These are phyloP conservation scores for Esox niger DNA, from an alignment of 2,113 vertebrate species.

Conservation along the genomic window DNA sequence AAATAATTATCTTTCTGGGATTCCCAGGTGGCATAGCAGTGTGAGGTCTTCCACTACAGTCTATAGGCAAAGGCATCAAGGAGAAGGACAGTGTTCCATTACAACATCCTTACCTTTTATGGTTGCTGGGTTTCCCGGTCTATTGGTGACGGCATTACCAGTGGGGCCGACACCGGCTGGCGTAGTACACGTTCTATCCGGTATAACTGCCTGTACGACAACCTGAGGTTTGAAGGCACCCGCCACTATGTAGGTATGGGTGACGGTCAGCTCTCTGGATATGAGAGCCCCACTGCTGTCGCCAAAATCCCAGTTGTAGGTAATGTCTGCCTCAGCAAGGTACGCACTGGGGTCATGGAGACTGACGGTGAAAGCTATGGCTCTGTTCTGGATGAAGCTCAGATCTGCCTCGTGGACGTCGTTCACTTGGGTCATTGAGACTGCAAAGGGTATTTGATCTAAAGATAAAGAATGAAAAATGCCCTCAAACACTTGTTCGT, in stretches of 20 bases:
- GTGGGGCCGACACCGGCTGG: constrained; percentile 32
- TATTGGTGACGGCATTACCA: constrained; percentile 1
- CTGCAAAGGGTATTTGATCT: constrained; percentile 93
- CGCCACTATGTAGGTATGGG: constrained; percentile 82
- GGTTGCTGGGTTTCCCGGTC: constrained; percentile 39
- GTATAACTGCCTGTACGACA: constrained; percentile 88
- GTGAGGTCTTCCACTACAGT: too few relatives aligned
- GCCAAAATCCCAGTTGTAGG: constrained; percentile 94
- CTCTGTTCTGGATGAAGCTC: constrained; percentile 82
- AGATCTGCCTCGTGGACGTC: constrained; percentile 62
- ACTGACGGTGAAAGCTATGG: constrained; percentile 81
- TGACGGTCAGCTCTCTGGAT: constrained; percentile 78
- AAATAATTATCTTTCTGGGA: background rate
- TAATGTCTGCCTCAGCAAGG: constrained; percentile 80
- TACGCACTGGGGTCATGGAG: constrained; percentile 90
- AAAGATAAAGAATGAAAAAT: constrained; percentile 10
- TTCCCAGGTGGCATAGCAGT: background rate
- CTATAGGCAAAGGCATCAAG: too few relatives aligned
- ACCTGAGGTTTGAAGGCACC: constrained; percentile 79
- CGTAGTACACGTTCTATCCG: constrained; percentile 74
- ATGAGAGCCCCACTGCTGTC: constrained; percentile 88
- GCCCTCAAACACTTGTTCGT: background rate
- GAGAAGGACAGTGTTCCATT: too few relatives aligned
- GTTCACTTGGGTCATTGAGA: constrained; percentile 80
- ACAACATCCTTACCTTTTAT: constrained; percentile 5